Base-by-base conservation (phyloP, 2,113 vertebrate genomes). In the Platanista minor region DNA sequence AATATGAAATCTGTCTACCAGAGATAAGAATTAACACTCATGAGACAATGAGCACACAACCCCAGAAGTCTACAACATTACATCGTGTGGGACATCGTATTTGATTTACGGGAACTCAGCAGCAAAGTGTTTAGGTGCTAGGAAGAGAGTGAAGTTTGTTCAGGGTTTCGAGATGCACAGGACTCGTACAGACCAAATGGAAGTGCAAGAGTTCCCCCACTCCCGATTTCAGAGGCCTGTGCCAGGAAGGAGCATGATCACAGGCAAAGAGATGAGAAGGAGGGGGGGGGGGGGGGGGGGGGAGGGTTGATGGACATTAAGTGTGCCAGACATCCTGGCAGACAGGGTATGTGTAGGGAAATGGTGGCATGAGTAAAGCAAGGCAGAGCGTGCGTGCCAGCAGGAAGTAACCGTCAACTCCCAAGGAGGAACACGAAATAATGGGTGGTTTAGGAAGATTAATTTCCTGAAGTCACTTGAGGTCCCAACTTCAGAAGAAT, bases 281-380 rank as follows among this genome's bases (percentile, higher is more conserved):
- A 84, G 20, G 20, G 1, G 3, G 3, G 62, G 6, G 18, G 33
- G 10, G 7, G 12, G n/a, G n/a, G 20, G 20, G 1, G 3, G 3
- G 62, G 6, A 14, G 33, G 10, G 7, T 9, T 33, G 18, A 15
- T n/a, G n/a, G 59, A 46, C 46, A 59, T 29, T 27, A 27, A 20
- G 39, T 39, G 33, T 23, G 20, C 29, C 15, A 9, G 6, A 74
- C 8, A 36, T 41, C 27, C 54, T 43, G 8, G 46, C 12, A 49
- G 67, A 86, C 27, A 82, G 9, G 13, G 36, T 52, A 21, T 25
- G 6, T 62, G 49, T 39, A 31, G 31, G 82, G n/a, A 82, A 46
- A 33, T 10, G 2, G 29, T 3, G 33, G 74, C 15, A 3, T 10
- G 21, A 15, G 62, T n/a, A 39, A 90, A 78, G 66, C 14, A 12